Evolutionary conservation across 2,113 vertebrate species (phyloP), one percentile per base, ranked within the genome.

Genomic region (Patagioenas fasciata): DNA sequence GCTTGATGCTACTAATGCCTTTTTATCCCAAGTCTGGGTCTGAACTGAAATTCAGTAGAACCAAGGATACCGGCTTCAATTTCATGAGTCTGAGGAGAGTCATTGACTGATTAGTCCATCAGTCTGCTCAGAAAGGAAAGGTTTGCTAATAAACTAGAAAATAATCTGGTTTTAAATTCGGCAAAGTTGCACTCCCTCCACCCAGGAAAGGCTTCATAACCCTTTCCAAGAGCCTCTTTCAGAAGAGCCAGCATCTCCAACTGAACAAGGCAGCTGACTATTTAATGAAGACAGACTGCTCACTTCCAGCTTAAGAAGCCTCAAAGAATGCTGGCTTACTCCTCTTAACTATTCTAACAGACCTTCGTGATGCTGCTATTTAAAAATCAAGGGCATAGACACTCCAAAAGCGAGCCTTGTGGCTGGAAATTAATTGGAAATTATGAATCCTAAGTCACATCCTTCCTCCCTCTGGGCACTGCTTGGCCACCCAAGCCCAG

Each of bases 401-500:
- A 70, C 32, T 80, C 14, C 54, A 64, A 31, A 61, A 28, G 32
- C 15, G 75, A 83, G 23, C 31, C 36, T 58, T 7, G 20, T 32
- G 56, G 36, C 6, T 56, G 15, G 15, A 23, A 83, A 83, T 56
- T 62, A 74, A 48, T 3, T 42, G 15, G 40, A 60, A 77, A 42
- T 38, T 6, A 62, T 20, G 42, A 70, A 88, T 70, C n/a, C 32
- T 6, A 77, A 71, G 29, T 80, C 48, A 25, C 13, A 28, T 38
- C 29, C 51, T 69, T 82, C 21, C 7, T 75, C 6, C 42, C 6
- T 61, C 40, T 15, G 25, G 29, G 38, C n/a, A 75, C 2, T 71
- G 21, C 53, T 57, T 8, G 0, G 15, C 15, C 61, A 81, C 13
- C 13, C 2, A 0, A n/a, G 7, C 13, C 54, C 14, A 11, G 32